phyloP scores from a whole-genome alignment of 2,888 invertebrate species.

The Caenorhabditis uteleia region DNA sequence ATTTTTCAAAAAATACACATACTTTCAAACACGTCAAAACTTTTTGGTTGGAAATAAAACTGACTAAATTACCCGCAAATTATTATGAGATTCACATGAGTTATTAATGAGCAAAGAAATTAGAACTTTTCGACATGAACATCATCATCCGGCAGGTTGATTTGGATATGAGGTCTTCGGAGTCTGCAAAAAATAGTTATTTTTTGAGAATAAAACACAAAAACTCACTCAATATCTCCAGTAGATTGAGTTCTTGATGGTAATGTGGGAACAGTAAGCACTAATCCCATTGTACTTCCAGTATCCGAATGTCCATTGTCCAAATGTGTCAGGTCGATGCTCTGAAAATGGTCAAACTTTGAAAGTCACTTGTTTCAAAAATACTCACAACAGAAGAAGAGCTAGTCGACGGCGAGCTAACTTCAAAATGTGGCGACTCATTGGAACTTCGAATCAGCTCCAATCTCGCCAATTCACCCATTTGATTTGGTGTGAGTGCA shows the following conservation, averaged over 20 bases:
- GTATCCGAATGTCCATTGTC: neutral
- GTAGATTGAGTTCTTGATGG: neutral
- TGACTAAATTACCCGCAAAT: too few species aligned
- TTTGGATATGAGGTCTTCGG: conserved; percentile 14
- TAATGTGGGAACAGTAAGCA: neutral
- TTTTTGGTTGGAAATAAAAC: too few species aligned
- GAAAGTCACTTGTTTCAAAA: neutral
- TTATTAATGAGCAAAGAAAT: neutral
- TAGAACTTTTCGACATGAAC: conserved; percentile 26
- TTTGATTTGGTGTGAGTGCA: conserved; percentile 18
- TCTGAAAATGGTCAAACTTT: neutral
- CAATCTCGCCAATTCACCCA: too few species aligned
- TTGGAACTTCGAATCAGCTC: conserved; percentile 4
- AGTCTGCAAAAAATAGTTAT: conserved; percentile 8
- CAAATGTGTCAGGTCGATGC: neutral
- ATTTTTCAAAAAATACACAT: too few species aligned
- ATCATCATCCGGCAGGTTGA: conserved; percentile 22
- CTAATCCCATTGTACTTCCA: neutral
- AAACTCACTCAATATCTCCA: neutral
- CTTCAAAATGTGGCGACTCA: too few species aligned
- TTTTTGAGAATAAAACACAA: conserved; percentile 1
- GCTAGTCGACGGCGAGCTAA: conserved; percentile 23
- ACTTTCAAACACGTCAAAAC: too few species aligned
- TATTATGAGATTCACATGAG: too few species aligned
- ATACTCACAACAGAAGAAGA: conserved; percentile 20